A percentile compares a stretch with the other conserved stretches of the same genome.
Conservation (phyloP, 1,140 invertebrate species). For the Zaprionus camerounensis region DNA sequence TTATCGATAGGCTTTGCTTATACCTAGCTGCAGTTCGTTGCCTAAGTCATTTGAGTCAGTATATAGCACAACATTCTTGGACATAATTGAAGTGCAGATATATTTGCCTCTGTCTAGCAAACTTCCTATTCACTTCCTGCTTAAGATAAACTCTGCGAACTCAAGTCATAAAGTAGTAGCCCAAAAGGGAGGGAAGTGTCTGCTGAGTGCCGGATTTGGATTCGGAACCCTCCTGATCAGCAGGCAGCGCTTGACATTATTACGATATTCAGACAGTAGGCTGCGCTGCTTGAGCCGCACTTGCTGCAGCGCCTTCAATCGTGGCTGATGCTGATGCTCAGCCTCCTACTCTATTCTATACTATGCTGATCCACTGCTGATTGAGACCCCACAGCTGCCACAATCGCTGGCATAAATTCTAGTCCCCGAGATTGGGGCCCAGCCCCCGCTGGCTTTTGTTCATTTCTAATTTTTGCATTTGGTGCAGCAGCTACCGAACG, state of each 20-base stretch:
- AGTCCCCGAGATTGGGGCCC: slow-evolving; percentile 21
- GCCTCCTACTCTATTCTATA: not conserved
- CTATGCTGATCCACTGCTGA: too few relatives aligned
- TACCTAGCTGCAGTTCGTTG: not conserved
- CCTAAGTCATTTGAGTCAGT: not conserved
- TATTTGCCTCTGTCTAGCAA: slow-evolving; percentile 5
- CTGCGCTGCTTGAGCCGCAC: slow-evolving; percentile 58
- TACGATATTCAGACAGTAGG: slow-evolving; percentile 63
- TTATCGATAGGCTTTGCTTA: too few relatives aligned
- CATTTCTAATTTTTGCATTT: slow-evolving; percentile 78
- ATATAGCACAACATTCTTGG: not conserved
- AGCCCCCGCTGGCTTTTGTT: slow-evolving; percentile 64
- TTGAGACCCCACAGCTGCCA: not conserved
- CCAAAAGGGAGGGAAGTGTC: not conserved
- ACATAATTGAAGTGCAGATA: not conserved
- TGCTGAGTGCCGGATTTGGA: too few relatives aligned
- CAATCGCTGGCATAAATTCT: slow-evolving; percentile 71
- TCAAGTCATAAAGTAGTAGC: slow-evolving; percentile 18
- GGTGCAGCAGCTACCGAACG: slow-evolving; percentile 55
- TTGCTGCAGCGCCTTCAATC: slow-evolving; percentile 52
- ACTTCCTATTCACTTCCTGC: slow-evolving; percentile 42
- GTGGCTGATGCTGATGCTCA: slow-evolving; percentile 23
- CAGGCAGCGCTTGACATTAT: slow-evolving; percentile 62
- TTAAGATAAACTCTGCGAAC: slow-evolving; percentile 25
- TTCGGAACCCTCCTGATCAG: slow-evolving; percentile 23